Evolutionary conservation across 2,888 invertebrate species (phyloP).

Genomic region (Coenonympha arcania): DNA sequence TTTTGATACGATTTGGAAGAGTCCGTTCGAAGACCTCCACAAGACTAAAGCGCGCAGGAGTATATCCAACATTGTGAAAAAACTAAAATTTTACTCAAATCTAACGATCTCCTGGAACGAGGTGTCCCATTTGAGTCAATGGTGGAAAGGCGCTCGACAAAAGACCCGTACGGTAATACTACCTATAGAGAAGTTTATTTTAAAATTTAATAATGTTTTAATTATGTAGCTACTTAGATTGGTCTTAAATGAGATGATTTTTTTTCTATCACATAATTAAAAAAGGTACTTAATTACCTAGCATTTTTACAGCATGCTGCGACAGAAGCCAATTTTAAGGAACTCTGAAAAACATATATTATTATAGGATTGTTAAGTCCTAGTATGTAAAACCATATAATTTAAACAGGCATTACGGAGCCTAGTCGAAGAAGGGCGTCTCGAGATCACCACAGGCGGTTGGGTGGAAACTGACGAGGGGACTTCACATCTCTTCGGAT

Average conservation of each 20-base stretch:
- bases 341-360: too few species aligned
- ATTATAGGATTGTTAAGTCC: background rate
- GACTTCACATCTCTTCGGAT: conserved; percentile 87
- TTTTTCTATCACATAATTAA: too few species aligned
- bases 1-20: conserved; percentile 56
- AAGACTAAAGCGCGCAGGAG: conserved; percentile 49
- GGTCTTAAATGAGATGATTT: too few species aligned
- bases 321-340: too few species aligned
- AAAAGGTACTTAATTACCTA: too few species aligned
- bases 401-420: conserved; percentile 76
- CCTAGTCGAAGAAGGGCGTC: conserved; percentile 82
- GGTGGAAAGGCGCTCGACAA: conserved; percentile 53
- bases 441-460: conserved; percentile 93
- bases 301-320: too few species aligned
- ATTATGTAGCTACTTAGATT: too few species aligned
- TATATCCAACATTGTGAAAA: conserved; percentile 56
- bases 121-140: conserved; percentile 58
- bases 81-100: conserved; percentile 55
- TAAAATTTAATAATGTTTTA: too few species aligned
- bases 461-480: conserved; percentile 98
- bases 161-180: conserved; percentile 49
- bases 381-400: background rate
- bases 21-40: conserved; percentile 50
- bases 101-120: conserved; percentile 65
- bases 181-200: too few species aligned